Evolutionary conservation across 2,113 vertebrate genomes (phyloP), one percentile per base, ranked within the genome.

Genomic region (Ictalurus punctatus): DNA sequence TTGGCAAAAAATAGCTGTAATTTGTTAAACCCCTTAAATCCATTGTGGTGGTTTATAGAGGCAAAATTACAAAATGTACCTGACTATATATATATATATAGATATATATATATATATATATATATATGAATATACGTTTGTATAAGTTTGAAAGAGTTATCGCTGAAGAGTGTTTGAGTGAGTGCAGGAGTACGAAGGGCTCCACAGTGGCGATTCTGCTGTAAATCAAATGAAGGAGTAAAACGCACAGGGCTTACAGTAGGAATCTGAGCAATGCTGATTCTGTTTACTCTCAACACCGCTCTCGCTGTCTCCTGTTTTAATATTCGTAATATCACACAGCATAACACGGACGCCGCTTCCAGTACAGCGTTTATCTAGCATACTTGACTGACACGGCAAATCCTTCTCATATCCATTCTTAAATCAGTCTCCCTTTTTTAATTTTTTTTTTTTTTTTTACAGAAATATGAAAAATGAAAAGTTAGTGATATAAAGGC

Each of bases 251-350:
- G 54, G 88, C 82, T 90, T 88, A 63, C 61, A 63, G 12, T 17
- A 81, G 87, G 90, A 92, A 92, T 92, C 54, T 90, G 74, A 89
- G 82, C 84, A 83, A 91, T 91, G 91, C 74, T 78, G 65, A 87
- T 86, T 44, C 67, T 92, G 90, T 87, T 92, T 92, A 90, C 91
- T 88, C 86, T 90, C 73, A 78, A 63, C 61, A 21, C 80, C 65
- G 37, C 44, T 90, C 91, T 87, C 69, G n/a, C 85, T 67, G 87
- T 89, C 90, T 87, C 69, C 81, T 83, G 54, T 85, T 92, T 91
- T 90, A 76, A 92, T 91, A 89, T 84, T 81, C 85, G 2, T 87
- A 85, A 80, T 90, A 91, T 85, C 48, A 59, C 61, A 37, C 88
- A 61, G 21, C 61, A 56, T 61, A 25, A 58, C 69, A 83, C 52